phyloP scores from a whole-genome alignment of 2,888 invertebrate species.

The Amorpha juglandis region DNA sequence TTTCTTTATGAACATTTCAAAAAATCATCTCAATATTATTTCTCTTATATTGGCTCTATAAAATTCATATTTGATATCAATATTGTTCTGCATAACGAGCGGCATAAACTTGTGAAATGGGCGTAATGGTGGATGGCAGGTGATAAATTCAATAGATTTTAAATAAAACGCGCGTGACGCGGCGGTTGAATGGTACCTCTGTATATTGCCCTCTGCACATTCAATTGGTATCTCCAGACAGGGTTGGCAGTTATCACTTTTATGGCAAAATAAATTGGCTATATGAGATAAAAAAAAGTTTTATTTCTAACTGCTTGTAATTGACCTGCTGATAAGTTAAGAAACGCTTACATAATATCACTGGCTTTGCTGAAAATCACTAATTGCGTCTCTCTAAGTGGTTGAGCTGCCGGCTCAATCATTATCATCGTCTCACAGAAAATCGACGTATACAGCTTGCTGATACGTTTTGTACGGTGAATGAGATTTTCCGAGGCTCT shows the following conservation, averaged over 20 bases:
- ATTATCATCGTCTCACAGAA: no score
- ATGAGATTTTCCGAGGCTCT: no score
- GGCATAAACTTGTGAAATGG: neutral
- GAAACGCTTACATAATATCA: no score
- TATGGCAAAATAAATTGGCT: no score
- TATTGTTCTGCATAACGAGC: slow-evolving; percentile 9
- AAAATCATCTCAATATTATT: neutral
- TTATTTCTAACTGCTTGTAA: no score
- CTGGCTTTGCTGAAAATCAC: no score
- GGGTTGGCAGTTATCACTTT: neutral
- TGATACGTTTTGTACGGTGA: no score
- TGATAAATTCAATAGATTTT: slow-evolving; percentile 42
- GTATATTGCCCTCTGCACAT: neutral
- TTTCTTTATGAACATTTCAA: neutral
- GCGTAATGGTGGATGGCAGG: slow-evolving; percentile 30
- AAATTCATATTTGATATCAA: slow-evolving; percentile 7
- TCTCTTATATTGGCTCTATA: neutral
- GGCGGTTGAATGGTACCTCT: slow-evolving; percentile 28
- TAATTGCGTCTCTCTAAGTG: no score
- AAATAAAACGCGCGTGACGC: slow-evolving; percentile 36
- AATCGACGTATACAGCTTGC: no score
- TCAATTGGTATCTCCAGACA: neutral
- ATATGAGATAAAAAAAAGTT: neutral
- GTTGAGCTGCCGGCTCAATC: no score
- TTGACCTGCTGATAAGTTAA: no score